phyloP scores from a whole-genome alignment of 2,113 vertebrate species.

The Paedocypris sp. region DNA sequence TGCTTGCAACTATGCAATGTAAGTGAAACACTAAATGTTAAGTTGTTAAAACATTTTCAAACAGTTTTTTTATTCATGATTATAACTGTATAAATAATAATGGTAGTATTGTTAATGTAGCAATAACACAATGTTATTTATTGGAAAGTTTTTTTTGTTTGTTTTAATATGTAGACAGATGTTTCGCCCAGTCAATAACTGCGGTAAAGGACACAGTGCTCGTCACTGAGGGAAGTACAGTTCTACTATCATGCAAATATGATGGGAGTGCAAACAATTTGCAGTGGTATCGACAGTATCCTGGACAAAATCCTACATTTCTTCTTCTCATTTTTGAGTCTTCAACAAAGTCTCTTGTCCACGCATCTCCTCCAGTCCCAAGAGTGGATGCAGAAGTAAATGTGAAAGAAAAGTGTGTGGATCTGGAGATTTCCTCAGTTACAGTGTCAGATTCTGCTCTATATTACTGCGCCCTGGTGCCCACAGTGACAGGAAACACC shows the following conservation, averaged over 20 bases:
- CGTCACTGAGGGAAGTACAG: neutral
- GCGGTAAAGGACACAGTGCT: neutral
- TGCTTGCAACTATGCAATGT: neutral
- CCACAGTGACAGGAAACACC: too few species aligned
- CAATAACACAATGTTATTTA: neutral
- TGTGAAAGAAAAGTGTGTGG: neutral
- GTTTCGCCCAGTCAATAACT: neutral
- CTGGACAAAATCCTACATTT: constrained; percentile 3
- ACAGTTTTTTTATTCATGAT: too few species aligned
- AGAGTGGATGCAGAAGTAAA: neutral
- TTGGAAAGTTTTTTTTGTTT: neutral
- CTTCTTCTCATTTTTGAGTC: neutral
- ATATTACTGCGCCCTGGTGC: constrained; percentile 9
- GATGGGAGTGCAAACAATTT: neutral
- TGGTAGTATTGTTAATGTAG: neutral
- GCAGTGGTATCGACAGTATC: constrained; percentile 17
- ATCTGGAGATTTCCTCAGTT: neutral
- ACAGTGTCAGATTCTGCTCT: constrained; percentile 6
- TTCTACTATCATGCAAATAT: neutral
- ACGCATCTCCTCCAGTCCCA: neutral
- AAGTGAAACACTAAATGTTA: neutral
- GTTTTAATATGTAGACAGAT: neutral
- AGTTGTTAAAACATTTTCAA: too few species aligned
- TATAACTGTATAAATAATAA: neutral
- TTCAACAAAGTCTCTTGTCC: neutral